Conservation (phyloP, 2,113 vertebrate species). For the Periophthalmus modestus region DNA sequence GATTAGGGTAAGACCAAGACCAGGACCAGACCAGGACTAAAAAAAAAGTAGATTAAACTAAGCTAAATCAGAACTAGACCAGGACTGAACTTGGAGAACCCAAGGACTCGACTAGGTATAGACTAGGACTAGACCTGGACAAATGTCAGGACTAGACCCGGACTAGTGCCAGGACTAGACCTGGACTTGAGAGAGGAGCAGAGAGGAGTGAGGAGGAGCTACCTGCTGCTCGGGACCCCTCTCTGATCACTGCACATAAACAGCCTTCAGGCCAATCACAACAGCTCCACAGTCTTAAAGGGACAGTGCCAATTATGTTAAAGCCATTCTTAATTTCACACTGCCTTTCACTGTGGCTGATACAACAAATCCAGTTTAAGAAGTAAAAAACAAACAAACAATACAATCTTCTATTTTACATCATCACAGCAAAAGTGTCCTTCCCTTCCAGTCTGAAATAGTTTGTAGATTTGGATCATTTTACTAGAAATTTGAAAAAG, state of each 20-base stretch:
- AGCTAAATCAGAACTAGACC: background rate
- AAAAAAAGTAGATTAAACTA: background rate
- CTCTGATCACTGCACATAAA: slow-evolving; percentile 43
- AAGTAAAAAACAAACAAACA: background rate
- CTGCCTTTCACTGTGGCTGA: background rate
- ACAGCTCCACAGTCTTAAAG: slow-evolving; percentile 73
- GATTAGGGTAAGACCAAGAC: background rate
- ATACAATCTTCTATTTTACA: no score
- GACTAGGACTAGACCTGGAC: background rate
- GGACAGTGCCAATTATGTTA: slow-evolving; percentile 34
- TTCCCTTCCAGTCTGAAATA: no score
- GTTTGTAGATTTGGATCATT: no score
- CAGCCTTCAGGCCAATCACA: slow-evolving; percentile 59
- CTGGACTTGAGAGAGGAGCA: background rate
- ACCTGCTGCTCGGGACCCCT: slow-evolving; percentile 52
- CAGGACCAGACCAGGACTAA: background rate
- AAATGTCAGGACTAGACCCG: background rate
- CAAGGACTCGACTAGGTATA: background rate
- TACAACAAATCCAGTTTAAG: background rate
- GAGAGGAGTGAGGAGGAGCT: slow-evolving; percentile 16
- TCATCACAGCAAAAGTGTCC: no score
- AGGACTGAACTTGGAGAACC: background rate
- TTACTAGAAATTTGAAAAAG: no score
- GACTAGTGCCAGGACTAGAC: background rate
- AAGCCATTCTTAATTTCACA: background rate